phyloP scores from a whole-genome alignment of 2,797 vertebrate genomes.

The Tragelaphus oryx region DNA sequence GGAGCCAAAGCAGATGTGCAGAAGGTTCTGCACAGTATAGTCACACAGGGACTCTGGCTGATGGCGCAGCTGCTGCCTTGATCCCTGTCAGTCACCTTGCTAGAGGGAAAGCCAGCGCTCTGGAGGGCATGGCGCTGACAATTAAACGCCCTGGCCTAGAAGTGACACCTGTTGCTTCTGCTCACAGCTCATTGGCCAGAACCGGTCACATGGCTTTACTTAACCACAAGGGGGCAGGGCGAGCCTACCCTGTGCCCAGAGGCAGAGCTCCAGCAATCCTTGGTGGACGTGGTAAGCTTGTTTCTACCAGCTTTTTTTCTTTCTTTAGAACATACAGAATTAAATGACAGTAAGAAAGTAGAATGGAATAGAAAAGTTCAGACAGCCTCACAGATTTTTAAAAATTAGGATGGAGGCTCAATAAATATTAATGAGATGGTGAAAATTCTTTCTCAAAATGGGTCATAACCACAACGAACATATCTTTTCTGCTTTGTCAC shows the following conservation, averaged over 20 bases:
- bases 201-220: conserved; percentile 10
- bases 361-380: not conserved
- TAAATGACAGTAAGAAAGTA: not conserved
- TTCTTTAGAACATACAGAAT: not conserved
- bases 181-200: conserved; percentile 36
- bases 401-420: not conserved
- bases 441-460: not conserved
- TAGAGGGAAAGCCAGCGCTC: not conserved
- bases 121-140: not conserved
- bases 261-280: not conserved
- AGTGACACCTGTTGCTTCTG: not conserved
- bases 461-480: not conserved
- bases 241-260: not conserved
- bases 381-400: not conserved
- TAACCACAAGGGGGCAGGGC: not conserved
- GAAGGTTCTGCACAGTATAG: not conserved
- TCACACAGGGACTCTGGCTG: not conserved
- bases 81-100: not conserved
- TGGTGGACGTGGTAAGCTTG: not conserved
- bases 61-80: not conserved
- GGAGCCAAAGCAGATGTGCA: not conserved
- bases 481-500: not conserved
- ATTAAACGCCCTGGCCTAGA: not conserved
- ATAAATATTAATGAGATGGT: not conserved
- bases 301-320: not conserved